Conservation (phyloP, 1,140 invertebrate species). For the Lutraria rhynchaena region DNA sequence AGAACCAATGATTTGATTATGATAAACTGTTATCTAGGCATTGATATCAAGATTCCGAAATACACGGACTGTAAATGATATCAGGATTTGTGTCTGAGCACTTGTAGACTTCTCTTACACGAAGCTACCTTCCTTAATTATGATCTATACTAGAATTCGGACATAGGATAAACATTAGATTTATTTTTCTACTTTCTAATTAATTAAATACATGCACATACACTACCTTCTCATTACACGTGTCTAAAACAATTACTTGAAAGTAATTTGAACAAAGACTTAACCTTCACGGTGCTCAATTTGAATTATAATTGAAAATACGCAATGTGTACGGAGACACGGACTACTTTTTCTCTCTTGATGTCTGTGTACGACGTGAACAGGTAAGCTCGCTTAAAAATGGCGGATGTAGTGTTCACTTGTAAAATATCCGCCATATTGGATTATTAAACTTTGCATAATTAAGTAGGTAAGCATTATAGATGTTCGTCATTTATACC, state of each 20-base stretch:
- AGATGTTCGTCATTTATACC: background rate
- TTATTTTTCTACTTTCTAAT: background rate
- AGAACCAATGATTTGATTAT: conserved; percentile 12
- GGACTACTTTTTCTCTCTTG: conserved; percentile 55
- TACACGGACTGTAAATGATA: too few species aligned
- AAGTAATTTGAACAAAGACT: conserved; percentile 46
- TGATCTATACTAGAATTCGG: too few species aligned
- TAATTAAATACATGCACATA: too few species aligned
- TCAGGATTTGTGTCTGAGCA: too few species aligned
- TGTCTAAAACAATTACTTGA: conserved; percentile 27
- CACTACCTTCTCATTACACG: background rate
- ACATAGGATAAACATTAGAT: too few species aligned
- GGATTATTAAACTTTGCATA: conserved; percentile 10
- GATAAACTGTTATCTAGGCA: conserved; percentile 56
- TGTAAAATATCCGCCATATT: conserved; percentile 53
- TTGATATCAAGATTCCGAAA: conserved; percentile 42
- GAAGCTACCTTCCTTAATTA: too few species aligned
- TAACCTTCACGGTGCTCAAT: conserved; percentile 19
- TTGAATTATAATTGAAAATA: conserved; percentile 55
- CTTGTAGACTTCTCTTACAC: too few species aligned
- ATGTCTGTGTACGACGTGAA: background rate
- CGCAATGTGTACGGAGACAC: conserved; percentile 41
- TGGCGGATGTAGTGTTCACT: conserved; percentile 38
- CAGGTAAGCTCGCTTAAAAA: conserved; percentile 54
- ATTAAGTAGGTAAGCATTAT: background rate